Conservation (phyloP, 2,113 vertebrate species). For the Parotia lawesii region DNA sequence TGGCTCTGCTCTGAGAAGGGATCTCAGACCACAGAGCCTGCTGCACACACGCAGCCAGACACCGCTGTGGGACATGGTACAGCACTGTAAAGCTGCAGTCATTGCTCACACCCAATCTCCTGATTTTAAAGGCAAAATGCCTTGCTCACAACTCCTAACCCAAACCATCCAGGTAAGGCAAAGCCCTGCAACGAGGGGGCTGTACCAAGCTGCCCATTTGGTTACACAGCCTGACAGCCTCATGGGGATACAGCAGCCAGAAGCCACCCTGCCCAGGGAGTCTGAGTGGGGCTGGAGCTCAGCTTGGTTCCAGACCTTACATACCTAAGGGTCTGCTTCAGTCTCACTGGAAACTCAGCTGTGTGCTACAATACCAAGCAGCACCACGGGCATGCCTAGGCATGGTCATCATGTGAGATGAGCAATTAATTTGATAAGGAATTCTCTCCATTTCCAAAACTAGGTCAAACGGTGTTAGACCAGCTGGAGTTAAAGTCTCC, state of each 20-base stretch:
- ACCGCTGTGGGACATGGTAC: accelerated
- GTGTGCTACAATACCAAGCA: background rate
- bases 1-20: background rate
- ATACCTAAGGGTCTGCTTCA: background rate
- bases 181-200: background rate
- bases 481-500: constrained; percentile 21
- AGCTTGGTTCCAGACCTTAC: background rate
- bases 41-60: background rate
- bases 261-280: background rate
- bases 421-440: constrained; percentile 31
- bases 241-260: background rate
- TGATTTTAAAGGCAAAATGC: background rate
- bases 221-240: background rate
- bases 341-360: background rate
- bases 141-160: background rate
- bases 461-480: background rate
- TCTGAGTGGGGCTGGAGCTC: background rate
- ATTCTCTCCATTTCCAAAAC: background rate
- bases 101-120: background rate
- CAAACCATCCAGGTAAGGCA: background rate
- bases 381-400: background rate
- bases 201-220: background rate
- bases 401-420: background rate
- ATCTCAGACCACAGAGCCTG: background rate
- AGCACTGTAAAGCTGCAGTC: background rate